Evolutionary conservation across 2,888 invertebrate genomes (phyloP), one percentile per base, ranked within the genome.

Genomic region (Iselma pallidipennis): DNA sequence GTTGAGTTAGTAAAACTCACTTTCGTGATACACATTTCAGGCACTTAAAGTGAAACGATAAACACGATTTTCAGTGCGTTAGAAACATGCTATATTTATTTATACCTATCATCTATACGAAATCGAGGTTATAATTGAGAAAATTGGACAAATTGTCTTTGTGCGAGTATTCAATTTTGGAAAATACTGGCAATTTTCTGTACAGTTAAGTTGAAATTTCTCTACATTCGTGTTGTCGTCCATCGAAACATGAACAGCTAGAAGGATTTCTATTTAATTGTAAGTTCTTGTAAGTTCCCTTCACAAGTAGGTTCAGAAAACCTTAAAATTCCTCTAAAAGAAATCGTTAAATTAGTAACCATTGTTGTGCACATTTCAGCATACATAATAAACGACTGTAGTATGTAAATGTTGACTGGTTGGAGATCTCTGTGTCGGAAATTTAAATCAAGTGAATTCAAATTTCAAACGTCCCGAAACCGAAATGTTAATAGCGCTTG

Each of bases 381-480:
- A 19, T n/a, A 45, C 2, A 45, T 23, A 23, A 45, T n/a, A 45
- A 45, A n/a, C n/a, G n/a, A n/a, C n/a, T n/a, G n/a, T n/a, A n/a
- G n/a, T 45, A 45, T 45, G 45, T 45, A 45, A 45, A 45, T 45
- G 45, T 45, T 21, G 23, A n/a, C 3, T n/a, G 23, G 45, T 2
- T 45, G 45, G n/a, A n/a, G n/a, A 45, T 12, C 9, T 4, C 21
- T 19, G 45, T 45, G 45, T 45, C 45, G 45, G 45, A 45, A 45
- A 45, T 45, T 45, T 45, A 45, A 45, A 45, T 45, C 45, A 45
- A 45, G 23, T 23, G 45, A 45, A 45, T 45, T 45, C 23, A 45
- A 45, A 45, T 45, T 45, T 45, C 45, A 45, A 45, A 45, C 45
- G 23, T 45, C 45, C 45, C 45, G 45, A 45, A 45, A 45, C 19